A percentile compares a stretch with the other conserved stretches of the same genome.
Conservation (phyloP, 2,888 invertebrate genomes). For the Iphiclides podalirius region DNA sequence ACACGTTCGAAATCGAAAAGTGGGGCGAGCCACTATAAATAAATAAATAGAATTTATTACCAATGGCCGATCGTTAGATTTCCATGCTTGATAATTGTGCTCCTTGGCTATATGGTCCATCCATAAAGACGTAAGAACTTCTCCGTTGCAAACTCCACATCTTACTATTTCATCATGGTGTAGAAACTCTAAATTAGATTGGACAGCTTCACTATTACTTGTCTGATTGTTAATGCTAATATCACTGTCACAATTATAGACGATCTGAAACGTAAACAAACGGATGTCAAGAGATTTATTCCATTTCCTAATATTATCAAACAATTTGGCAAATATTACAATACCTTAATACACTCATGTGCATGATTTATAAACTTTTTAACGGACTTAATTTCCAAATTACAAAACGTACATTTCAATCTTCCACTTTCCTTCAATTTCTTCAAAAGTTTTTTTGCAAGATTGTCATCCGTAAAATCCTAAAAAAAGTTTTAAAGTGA, state of each 20-base stretch:
- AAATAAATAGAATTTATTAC: constrained; percentile 36
- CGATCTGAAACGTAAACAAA: not conserved
- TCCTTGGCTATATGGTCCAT: constrained; percentile 38
- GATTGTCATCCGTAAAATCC: constrained; percentile 38
- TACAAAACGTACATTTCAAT: constrained; percentile 45
- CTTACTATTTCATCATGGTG: constrained; percentile 16
- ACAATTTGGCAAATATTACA: constrained; percentile 21
- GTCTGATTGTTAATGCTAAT: not conserved
- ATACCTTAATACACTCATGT: constrained; percentile 34
- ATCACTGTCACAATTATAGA: not conserved
- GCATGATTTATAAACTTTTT: constrained; percentile 40
- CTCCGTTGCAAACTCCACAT: constrained; percentile 33
- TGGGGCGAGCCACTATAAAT: too few relatives aligned
- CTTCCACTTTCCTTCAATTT: constrained; percentile 32
- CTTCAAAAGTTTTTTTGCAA: constrained; percentile 36
- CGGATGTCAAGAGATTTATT: too few relatives aligned
- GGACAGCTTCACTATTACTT: not conserved
- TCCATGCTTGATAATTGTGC: constrained; percentile 48
- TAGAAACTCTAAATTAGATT: not conserved
- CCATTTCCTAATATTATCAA: too few relatives aligned
- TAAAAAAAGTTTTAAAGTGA: too few relatives aligned
- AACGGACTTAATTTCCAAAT: constrained; percentile 31
- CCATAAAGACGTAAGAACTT: constrained; percentile 32
- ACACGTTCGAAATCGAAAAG: too few relatives aligned
- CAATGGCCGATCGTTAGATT: constrained; percentile 33